These are phyloP conservation scores for Actenoides hombroni DNA, from an alignment of 2,113 vertebrate genomes.

Conservation along the genomic window DNA sequence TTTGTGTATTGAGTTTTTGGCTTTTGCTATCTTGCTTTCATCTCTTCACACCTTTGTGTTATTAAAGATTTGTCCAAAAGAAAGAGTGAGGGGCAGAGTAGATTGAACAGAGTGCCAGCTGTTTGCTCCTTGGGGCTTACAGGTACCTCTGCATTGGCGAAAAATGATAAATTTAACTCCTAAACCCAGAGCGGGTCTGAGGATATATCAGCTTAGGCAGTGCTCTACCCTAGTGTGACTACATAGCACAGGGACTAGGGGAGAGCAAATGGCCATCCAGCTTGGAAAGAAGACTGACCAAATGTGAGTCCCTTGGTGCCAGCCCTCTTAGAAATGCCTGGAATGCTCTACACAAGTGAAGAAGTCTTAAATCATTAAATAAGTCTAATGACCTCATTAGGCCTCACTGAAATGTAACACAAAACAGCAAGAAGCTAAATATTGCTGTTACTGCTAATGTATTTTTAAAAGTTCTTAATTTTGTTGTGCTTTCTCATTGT, in stretches of 20 bases:
- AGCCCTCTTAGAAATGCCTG: not conserved
- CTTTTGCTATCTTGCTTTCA: constrained; percentile 6
- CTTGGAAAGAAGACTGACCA: not conserved
- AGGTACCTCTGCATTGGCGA: not conserved
- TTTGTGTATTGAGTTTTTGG: not conserved
- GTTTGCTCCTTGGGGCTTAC: not conserved
- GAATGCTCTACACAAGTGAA: not conserved
- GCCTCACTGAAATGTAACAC: not conserved
- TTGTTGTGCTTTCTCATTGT: not conserved
- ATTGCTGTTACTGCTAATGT: not conserved
- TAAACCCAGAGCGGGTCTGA: not conserved
- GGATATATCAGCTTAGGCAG: not conserved
- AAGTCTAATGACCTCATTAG: not conserved
- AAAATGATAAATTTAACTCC: not conserved
- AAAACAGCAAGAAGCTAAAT: not conserved
- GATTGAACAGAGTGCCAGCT: not conserved
- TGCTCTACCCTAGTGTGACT: not conserved
- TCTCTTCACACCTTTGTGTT: not conserved
- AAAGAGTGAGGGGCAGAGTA: not conserved
- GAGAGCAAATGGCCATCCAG: not conserved
- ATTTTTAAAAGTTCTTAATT: not conserved
- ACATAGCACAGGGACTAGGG: fast-evolving
- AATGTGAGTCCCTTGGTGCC: not conserved
- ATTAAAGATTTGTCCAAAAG: constrained; percentile 1
- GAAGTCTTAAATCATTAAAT: not conserved